Base-by-base conservation (phyloP, 2,797 vertebrate genomes). In the Cheracebus regulus region DNA sequence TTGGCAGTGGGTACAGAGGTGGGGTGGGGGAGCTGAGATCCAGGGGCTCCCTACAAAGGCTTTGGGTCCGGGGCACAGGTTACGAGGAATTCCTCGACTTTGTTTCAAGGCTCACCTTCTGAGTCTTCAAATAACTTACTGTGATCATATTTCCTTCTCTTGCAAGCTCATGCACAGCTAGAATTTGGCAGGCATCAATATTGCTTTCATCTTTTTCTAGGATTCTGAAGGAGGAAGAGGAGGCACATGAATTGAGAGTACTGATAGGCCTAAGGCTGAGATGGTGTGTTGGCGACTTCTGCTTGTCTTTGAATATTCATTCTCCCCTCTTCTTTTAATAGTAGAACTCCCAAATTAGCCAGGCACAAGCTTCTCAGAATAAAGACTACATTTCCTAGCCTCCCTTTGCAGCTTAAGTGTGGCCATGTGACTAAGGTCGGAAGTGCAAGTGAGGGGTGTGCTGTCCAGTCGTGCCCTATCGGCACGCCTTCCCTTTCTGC, bases 121-220 rank as follows among this genome's bases (percentile, higher is more conserved):
- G 58, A 67, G 41, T 28, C 46, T 19, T 44, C 4, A 44, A 76
- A 88, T 55, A n/a, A 98, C 98, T 98, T 94, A 99, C 99, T 86
- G 95, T 58, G 12, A 75, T 61, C 19, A 95, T 44, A 95, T 98
- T 96, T 39, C 99, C 99, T 95, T 99, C 98, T 94, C 98, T 98
- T 17, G 97, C 98, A 9, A 99, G 98, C 48, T 98, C 97, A 72
- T 99, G 97, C 88, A 99, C 48, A 7, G 98, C 96, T 79, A 98
- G 97, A 36, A 98, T 97, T 75, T 99, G 99, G 80, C 98, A 97
- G 86, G 98, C 99, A 79, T 99, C 99, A 22, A 99, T 98, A 86
- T 98, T 98, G 88, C 46, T 97, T 19, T 96, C 90, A 13, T 99
- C 98, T 96, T 98, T 98, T 72, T 98, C 94, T 58, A 99, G 95